Percentiles rank a stretch among this genome's conserved stretches.
Evolutionary conservation across 1,140 invertebrate genomes (phyloP).

Genomic region (Papilio dardanus): DNA sequence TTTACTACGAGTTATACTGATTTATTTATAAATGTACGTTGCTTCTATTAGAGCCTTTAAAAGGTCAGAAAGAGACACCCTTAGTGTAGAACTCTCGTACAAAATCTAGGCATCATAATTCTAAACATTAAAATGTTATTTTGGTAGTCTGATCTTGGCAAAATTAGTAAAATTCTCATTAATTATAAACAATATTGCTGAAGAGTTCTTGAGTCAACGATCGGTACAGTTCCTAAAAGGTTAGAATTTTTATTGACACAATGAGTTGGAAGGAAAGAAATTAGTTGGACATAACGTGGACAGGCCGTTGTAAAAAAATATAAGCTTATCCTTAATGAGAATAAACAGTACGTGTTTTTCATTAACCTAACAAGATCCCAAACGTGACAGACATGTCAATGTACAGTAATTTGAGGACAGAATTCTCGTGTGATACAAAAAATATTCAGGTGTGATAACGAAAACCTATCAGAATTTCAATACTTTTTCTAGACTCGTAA

Average conservation of each 20-base stretch:
- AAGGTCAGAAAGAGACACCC: too few relatives aligned
- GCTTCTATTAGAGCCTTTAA: neutral
- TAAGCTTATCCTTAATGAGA: constrained; percentile 1
- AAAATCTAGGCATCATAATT: too few relatives aligned
- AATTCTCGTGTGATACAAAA: neutral
- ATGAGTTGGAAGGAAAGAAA: constrained; percentile 16
- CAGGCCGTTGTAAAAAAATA: neutral
- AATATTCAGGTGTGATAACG: neutral
- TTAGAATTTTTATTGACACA: constrained; percentile 28
- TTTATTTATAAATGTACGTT: neutral
- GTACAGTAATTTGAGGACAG: neutral
- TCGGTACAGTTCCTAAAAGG: constrained; percentile 18
- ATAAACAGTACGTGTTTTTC: constrained; percentile 16
- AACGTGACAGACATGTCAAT: constrained; percentile 4
- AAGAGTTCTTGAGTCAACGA: constrained; percentile 16
- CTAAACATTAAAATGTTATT: too few relatives aligned
- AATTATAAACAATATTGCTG: too few relatives aligned
- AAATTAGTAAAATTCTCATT: too few relatives aligned
- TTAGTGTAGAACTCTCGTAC: too few relatives aligned
- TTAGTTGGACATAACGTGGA: constrained; percentile 24
- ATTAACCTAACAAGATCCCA: constrained; percentile 2
- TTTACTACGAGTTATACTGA: neutral
- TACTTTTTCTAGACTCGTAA: neutral
- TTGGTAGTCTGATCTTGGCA: too few relatives aligned
- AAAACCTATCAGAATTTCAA: neutral